phyloP scores from a whole-genome alignment of 2,888 invertebrate genomes.

The Petrolisthes cinctipes region DNA sequence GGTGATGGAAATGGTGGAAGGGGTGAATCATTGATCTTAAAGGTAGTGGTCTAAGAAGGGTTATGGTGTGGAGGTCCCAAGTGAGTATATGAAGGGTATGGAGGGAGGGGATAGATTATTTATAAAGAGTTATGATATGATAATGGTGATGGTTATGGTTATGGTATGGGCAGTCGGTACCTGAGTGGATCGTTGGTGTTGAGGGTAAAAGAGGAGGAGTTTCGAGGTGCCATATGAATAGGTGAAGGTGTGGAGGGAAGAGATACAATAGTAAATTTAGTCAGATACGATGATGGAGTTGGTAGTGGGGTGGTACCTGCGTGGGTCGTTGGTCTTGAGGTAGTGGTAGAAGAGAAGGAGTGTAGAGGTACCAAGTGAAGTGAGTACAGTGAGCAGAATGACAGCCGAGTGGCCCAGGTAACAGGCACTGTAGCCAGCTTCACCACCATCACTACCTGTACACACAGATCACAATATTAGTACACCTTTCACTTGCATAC shows the following conservation, averaged over 20 bases:
- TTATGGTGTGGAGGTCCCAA: too few relatives aligned
- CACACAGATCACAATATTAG: background rate
- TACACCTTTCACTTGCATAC: background rate
- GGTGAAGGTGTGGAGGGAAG: background rate
- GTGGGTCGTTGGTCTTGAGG: constrained; percentile 53
- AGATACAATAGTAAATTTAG: background rate
- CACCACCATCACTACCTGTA: constrained; percentile 46
- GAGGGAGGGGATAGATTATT: background rate
- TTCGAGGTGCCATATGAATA: too few relatives aligned
- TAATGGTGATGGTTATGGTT: too few relatives aligned
- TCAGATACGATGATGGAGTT: background rate
- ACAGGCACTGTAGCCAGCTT: constrained; percentile 54
- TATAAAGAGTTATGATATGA: background rate
- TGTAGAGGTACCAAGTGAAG: constrained; percentile 54
- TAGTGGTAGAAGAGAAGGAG: constrained; percentile 58
- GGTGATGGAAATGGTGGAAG: background rate
- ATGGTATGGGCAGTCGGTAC: too few relatives aligned
- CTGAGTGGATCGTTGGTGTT: too few relatives aligned
- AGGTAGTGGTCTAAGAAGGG: too few relatives aligned
- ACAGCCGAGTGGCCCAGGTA: constrained; percentile 61
- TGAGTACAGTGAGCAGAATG: constrained; percentile 51
- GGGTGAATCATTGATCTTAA: too few relatives aligned
- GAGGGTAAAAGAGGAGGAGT: too few relatives aligned
- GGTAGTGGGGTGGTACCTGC: constrained; percentile 32
- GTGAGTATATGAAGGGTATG: too few relatives aligned